phyloP scores from a whole-genome alignment of 2,797 vertebrate genomes.

The Falco cherrug region DNA sequence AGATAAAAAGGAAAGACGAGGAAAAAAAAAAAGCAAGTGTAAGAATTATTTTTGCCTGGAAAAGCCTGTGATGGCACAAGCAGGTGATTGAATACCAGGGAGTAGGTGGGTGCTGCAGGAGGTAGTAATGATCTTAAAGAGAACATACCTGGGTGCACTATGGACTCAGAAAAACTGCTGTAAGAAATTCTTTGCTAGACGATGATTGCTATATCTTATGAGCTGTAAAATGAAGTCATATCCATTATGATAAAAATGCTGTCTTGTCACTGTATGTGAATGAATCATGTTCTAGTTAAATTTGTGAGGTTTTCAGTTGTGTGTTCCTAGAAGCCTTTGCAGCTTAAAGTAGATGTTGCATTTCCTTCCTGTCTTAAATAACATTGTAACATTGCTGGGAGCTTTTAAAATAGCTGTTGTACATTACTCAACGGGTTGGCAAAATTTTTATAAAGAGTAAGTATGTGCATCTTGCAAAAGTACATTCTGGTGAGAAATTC shows the following conservation, averaged over 20 bases:
- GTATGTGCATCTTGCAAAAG: not conserved
- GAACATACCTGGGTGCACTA: too few species aligned
- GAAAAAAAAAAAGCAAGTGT: not conserved
- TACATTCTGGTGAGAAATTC: not conserved
- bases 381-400: accelerated
- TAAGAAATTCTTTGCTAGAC: not conserved
- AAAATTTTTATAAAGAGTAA: not conserved
- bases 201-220: not conserved
- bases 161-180: not conserved
- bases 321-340: not conserved
- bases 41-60: not conserved
- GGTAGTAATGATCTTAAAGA: not conserved
- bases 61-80: not conserved
- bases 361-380: not conserved
- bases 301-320: not conserved
- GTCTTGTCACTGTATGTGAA: not conserved
- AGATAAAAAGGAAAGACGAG: not conserved
- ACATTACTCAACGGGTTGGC: not conserved
- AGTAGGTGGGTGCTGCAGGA: not conserved
- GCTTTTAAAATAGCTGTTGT: not conserved
- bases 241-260: not conserved
- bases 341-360: not conserved
- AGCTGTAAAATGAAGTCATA: not conserved
- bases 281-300: not conserved
- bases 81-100: not conserved